These are phyloP conservation scores for Myiotriccus ornatus DNA, from an alignment of 2,797 vertebrate genomes.

Conservation along the genomic window DNA sequence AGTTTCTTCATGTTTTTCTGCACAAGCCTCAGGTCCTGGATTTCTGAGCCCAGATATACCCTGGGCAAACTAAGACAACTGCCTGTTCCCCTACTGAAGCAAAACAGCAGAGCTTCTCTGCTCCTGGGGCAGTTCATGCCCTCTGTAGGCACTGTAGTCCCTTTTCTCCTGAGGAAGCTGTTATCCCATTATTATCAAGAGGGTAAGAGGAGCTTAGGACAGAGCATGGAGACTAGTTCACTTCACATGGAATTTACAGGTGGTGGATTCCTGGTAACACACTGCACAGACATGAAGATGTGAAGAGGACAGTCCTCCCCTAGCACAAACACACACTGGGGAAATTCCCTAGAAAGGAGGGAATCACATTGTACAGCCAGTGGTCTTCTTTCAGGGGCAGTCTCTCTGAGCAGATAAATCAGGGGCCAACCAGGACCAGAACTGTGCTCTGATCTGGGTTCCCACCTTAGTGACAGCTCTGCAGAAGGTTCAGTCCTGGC, in stretches of 20 bases:
- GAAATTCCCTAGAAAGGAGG: not conserved
- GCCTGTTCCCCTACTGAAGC: not conserved
- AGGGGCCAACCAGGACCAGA: not conserved
- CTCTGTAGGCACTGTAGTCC: rapidly evolving
- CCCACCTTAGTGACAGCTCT: not conserved
- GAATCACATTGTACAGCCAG: rapidly evolving
- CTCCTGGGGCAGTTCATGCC: not conserved
- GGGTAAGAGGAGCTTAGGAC: not conserved
- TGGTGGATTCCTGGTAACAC: not conserved
- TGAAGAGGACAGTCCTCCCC: not conserved
- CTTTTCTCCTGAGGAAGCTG: not conserved
- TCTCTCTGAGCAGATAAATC: rapidly evolving
- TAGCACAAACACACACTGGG: not conserved
- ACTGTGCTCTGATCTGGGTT: not conserved
- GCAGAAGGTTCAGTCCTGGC: not conserved
- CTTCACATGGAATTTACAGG: not conserved
- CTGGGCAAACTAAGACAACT: not conserved
- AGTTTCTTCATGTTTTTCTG: not conserved
- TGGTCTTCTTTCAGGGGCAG: not conserved
- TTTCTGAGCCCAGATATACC: not conserved
- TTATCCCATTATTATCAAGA: not conserved
- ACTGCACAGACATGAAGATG: not conserved
- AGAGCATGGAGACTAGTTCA: not conserved
- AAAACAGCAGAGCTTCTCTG: not conserved
- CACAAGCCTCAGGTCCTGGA: not conserved